Evolutionary conservation across 2,797 vertebrate genomes (phyloP), one percentile per base, ranked within the genome.

Genomic region (Ispidina picta): DNA sequence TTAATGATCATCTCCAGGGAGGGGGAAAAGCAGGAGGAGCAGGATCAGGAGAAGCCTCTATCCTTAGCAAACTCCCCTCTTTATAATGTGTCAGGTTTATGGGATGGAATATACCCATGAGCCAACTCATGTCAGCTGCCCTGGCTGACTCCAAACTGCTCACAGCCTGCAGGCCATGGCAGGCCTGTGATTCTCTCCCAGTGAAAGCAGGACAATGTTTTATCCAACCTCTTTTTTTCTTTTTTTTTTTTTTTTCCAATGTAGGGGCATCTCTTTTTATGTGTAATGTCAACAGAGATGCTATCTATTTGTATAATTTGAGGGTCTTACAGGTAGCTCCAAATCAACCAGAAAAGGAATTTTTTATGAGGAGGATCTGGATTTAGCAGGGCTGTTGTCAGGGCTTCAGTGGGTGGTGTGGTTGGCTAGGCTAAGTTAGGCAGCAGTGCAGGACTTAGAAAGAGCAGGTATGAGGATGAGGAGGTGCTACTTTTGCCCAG

Each of bases 401-500:
- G 86, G 65, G 78, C 69, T 90, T 69, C 7, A 6, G 46, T 29
- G 58, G 25, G 10, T 80, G 72, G 46, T 65, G 28, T 68, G 54
- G 54, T 65, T 68, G 90, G 58, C 75, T 68, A 62, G 43, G 41
- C 81, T 91, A 84, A 85, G 81, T 88, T 88, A 76, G 75, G 84
- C 86, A 87, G 65, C 46, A 58, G 78, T 10, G 11, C 26, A 6
- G 81, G 60, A 22, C 65, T 93, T 86, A 84, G 15, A 85, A 68
- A 94, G 80, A 79, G 65, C 82, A 81, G 63, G 85, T 77, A 94
- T 63, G 86, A 92, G 70, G 78, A 83, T 89, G 90, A 89, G 80
- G 94, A 92, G 90, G 81, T 89, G 88, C 88, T 93, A 62, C 92
- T 92, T 92, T 92, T 93, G 84, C 88, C 85, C 43, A 69, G 90